A percentile compares a stretch with the other conserved stretches of the same genome.
phyloP scores from a whole-genome alignment of 2,888 invertebrate species.

The Trichopria drosophilae region DNA sequence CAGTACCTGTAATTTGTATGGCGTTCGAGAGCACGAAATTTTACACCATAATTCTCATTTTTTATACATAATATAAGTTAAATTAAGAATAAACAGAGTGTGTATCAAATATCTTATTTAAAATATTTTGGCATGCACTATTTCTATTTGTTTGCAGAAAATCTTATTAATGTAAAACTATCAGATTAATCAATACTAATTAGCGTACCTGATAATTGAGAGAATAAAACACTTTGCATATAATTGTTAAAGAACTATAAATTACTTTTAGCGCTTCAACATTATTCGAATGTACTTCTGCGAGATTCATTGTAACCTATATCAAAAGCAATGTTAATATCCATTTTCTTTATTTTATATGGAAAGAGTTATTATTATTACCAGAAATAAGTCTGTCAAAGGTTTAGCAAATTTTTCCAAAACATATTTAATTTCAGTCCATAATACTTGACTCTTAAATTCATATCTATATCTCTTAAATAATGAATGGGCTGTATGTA shows the following conservation, averaged over 20 bases:
- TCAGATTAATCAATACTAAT: neutral
- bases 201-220: slow-evolving; percentile 81
- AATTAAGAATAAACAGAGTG: neutral
- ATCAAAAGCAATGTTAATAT: slow-evolving; percentile 41
- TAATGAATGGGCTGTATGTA: slow-evolving; percentile 93
- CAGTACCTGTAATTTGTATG: too few relatives aligned
- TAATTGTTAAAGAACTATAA: slow-evolving; percentile 83
- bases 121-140: too few relatives aligned
- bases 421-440: slow-evolving; percentile 97
- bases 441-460: slow-evolving; percentile 91
- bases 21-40: too few relatives aligned
- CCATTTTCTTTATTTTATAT: slow-evolving; percentile 11
- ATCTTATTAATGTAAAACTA: too few relatives aligned
- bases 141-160: too few relatives aligned
- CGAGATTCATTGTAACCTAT: slow-evolving; percentile 82
- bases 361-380: slow-evolving; percentile 50
- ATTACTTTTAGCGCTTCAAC: slow-evolving; percentile 81
- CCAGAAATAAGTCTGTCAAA: slow-evolving; percentile 86
- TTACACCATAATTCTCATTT: too few relatives aligned
- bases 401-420: slow-evolving; percentile 91
- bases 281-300: slow-evolving; percentile 77
- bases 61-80: too few relatives aligned
- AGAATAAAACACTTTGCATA: slow-evolving; percentile 95
- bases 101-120: neutral
- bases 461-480: slow-evolving; percentile 96